phyloP scores from a whole-genome alignment of 2,888 invertebrate species.

The Pterostichus niger region DNA sequence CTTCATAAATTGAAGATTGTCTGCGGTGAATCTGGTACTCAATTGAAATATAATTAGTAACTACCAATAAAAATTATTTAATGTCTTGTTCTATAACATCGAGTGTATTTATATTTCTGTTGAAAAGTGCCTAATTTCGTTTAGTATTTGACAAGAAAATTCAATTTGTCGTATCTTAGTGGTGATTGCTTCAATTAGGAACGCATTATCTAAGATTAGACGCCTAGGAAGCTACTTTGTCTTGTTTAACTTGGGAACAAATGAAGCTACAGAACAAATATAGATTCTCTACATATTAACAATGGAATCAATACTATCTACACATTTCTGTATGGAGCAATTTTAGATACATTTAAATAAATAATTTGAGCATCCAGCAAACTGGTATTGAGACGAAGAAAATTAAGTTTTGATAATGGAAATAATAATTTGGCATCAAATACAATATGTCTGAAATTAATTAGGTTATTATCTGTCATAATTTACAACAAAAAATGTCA shows the following conservation, averaged over 20 bases:
- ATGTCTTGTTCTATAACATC: too few species aligned
- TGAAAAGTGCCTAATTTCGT: too few species aligned
- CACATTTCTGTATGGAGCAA: neutral
- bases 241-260: conserved; percentile 7
- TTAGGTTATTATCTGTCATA: too few species aligned
- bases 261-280: neutral
- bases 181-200: neutral
- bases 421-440: too few species aligned
- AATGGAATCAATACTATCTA: conserved; percentile 18
- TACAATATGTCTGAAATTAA: too few species aligned
- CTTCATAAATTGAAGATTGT: too few species aligned
- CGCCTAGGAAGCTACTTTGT: neutral
- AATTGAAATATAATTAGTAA: too few species aligned
- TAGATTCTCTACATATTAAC: conserved; percentile 2
- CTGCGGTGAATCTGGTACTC: too few species aligned
- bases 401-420: neutral
- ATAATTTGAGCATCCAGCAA: conserved; percentile 4
- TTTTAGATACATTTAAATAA: neutral
- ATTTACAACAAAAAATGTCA: too few species aligned
- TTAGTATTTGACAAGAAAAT: neutral
- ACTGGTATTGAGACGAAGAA: too few species aligned
- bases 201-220: conserved; percentile 4
- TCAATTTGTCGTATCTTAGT: neutral
- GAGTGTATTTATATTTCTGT: too few species aligned
- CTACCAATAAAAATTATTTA: too few species aligned